Percentiles rank a stretch among this genome's conserved stretches.
Evolutionary conservation across 2,113 vertebrate genomes (phyloP).

Genomic region (Athene noctua): DNA sequence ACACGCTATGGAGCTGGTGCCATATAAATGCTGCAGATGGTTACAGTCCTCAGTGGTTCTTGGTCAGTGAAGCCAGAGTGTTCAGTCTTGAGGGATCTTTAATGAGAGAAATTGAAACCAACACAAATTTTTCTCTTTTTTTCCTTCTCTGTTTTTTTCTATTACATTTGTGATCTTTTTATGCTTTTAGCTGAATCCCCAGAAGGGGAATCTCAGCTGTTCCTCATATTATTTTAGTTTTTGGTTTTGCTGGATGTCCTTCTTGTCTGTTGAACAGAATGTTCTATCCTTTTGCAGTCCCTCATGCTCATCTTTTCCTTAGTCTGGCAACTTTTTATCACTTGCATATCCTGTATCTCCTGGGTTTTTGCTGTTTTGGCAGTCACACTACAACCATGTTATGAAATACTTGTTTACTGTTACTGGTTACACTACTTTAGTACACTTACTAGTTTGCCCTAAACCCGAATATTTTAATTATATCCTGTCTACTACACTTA

Average conservation of each 20-base stretch:
- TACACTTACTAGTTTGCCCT: not conserved
- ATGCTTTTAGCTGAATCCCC: not conserved
- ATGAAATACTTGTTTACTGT: not conserved
- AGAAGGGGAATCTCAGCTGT: not conserved
- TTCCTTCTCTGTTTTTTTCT: not conserved
- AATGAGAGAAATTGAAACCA: not conserved
- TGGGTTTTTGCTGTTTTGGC: not conserved
- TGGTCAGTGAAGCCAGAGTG: not conserved
- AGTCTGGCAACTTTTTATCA: not conserved
- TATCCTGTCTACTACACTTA: not conserved
- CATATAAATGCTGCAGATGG: not conserved
- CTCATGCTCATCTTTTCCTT: not conserved
- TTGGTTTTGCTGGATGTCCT: not conserved
- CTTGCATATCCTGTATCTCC: not conserved
- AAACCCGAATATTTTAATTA: not conserved
- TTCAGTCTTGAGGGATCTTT: not conserved
- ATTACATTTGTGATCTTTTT: not conserved
- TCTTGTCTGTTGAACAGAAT: not conserved
- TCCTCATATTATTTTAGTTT: not conserved
- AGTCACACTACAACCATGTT: not conserved
- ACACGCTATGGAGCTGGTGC: not conserved
- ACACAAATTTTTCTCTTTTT: fast-evolving
- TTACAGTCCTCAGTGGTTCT: not conserved
- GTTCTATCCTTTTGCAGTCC: not conserved
- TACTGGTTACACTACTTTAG: not conserved